These are phyloP conservation scores for Drosophila ficusphila DNA, from an alignment of 1,140 invertebrate species.

Conservation along the genomic window DNA sequence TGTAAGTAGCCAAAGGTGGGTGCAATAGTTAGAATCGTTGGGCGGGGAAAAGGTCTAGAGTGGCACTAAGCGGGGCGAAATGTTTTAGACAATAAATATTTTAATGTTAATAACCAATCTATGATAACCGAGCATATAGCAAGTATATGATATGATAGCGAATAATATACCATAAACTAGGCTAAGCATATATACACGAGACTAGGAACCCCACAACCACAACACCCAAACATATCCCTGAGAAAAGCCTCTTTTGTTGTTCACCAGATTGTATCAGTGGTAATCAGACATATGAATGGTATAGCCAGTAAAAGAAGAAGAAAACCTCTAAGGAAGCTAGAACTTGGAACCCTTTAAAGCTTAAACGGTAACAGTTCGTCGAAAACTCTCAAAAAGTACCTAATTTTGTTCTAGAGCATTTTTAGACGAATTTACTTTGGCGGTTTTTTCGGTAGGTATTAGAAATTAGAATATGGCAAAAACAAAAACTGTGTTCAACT, in stretches of 20 bases:
- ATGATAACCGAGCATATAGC: slow-evolving; percentile 39
- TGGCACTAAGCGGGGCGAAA: slow-evolving; percentile 58
- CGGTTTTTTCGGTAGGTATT: neutral
- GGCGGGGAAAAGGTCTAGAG: slow-evolving; percentile 32
- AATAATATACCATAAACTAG: slow-evolving; percentile 38
- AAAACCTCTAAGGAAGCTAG: slow-evolving; percentile 10
- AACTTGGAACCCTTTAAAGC: neutral
- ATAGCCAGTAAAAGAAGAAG: slow-evolving; percentile 6
- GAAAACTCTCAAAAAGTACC: slow-evolving; percentile 1
- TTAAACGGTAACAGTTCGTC: slow-evolving; percentile 10
- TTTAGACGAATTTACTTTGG: neutral
- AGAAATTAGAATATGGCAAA: neutral
- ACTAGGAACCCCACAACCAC: slow-evolving; percentile 25
- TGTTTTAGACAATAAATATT: slow-evolving; percentile 83
- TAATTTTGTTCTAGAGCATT: neutral
- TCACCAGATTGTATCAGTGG: slow-evolving; percentile 16
- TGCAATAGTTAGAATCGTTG: slow-evolving; percentile 68
- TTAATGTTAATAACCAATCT: slow-evolving; percentile 62
- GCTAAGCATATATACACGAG: slow-evolving; percentile 18
- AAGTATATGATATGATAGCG: slow-evolving; percentile 18
- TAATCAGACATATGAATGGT: slow-evolving; percentile 25
- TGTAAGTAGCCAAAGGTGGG: slow-evolving; percentile 78
- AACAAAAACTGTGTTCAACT: slow-evolving; percentile 15
- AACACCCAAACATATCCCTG: slow-evolving; percentile 36
- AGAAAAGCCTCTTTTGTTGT: slow-evolving; percentile 1